These are phyloP conservation scores for Tragulus kanchil DNA, from an alignment of 2,113 vertebrate genomes.

Conservation along the genomic window DNA sequence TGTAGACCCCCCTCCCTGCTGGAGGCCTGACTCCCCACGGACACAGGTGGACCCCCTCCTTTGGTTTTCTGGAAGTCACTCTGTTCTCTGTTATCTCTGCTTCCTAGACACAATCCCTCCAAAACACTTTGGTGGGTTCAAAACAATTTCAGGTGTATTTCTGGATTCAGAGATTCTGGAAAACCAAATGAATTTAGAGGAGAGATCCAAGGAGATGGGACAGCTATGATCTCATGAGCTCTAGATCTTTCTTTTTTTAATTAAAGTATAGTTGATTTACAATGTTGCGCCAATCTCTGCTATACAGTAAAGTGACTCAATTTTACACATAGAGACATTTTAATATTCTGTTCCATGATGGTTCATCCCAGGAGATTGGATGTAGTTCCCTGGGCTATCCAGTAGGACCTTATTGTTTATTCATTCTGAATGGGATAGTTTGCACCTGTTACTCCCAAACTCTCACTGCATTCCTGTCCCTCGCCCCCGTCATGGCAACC, in stretches of 20 bases:
- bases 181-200: constrained; percentile 38
- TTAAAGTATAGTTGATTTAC: background rate
- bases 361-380: background rate
- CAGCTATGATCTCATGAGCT: background rate
- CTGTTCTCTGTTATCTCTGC: background rate
- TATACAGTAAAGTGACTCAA: background rate
- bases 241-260: background rate
- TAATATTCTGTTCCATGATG: background rate
- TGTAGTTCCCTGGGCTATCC: background rate
- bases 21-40: background rate
- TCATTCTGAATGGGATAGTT: background rate
- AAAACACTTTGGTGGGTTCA: background rate
- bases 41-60: background rate
- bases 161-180: background rate
- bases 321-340: background rate
- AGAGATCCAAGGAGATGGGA: background rate
- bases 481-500: background rate
- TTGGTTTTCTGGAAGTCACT: background rate
- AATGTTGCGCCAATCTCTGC: background rate
- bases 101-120: background rate
- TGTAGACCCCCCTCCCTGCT: background rate
- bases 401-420: background rate
- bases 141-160: background rate
- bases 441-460: background rate
- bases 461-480: background rate